Evolutionary conservation across 1,140 invertebrate genomes (phyloP).

Genomic region (Calephelis virginiensis): DNA sequence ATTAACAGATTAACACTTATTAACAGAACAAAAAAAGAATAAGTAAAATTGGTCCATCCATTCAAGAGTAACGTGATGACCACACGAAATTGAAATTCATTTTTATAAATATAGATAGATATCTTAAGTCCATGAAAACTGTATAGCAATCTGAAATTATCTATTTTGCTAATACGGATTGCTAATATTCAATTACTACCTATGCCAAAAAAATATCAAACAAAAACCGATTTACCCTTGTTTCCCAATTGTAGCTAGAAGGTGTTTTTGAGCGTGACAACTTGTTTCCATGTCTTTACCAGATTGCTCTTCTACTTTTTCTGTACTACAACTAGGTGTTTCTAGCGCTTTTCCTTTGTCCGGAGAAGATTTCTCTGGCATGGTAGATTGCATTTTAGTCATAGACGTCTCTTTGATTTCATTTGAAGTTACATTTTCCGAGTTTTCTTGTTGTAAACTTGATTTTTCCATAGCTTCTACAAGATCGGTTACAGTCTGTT

Average conservation of each 20-base stretch:
- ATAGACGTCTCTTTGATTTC: neutral
- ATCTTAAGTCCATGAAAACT: too few species aligned
- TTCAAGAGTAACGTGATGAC: too few species aligned
- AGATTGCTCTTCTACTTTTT: conserved; percentile 4
- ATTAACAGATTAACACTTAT: too few species aligned
- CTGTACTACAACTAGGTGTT: neutral
- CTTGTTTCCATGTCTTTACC: conserved; percentile 31
- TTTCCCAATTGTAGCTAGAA: conserved; percentile 62
- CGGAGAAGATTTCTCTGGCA: neutral
- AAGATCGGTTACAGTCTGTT: conserved; percentile 48
- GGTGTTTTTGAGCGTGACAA: conserved; percentile 53
- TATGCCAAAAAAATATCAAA: too few species aligned
- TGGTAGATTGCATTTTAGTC: too few species aligned
- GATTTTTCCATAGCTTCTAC: conserved; percentile 62
- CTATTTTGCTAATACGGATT: too few species aligned
- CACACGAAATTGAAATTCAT: too few species aligned
- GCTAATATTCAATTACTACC: too few species aligned
- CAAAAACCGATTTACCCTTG: conserved; percentile 41
- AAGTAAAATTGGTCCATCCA: too few species aligned
- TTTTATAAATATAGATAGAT: too few species aligned
- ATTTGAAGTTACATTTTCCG: neutral
- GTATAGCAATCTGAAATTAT: too few species aligned
- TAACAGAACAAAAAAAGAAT: too few species aligned
- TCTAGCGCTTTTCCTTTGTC: neutral
- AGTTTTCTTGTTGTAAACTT: conserved; percentile 41